Evolutionary conservation across 2,113 vertebrate genomes (phyloP), one percentile per base, ranked within the genome.

Genomic region (Sorex araneus): DNA sequence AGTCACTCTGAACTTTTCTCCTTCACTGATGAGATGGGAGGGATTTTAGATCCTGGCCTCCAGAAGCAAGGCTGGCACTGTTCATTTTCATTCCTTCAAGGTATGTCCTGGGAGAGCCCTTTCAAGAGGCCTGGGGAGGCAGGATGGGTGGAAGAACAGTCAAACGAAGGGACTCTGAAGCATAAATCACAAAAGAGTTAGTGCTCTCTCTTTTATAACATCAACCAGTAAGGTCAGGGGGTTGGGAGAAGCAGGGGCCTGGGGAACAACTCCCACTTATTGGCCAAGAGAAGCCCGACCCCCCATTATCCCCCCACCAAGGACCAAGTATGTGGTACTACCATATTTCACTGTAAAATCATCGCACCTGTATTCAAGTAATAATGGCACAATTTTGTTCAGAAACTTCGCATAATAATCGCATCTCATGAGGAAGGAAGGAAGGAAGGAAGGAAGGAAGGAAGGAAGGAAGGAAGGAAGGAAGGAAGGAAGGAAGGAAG

Each of bases 241-340:
- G 32, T 70, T 6, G 18, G 13, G 4, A 69, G 30, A 2, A 40
- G 34, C 27, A 19, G 28, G 0, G 27, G 25, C 40, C 1, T 60
- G 9, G 32, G 21, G 32, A 7, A 18, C 0, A 0, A 21, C 18
- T 25, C 23, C 40, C 32, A 8, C 3, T 60, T 60, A 12, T 1
- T 57, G 32, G 66, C 40, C 57, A 7, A 36, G 23, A 23, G n/a
- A 64, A 78, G 54, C 6, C 57, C 19, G 23, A 23, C 19, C 57
- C 18, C 19, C 16, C 54, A 57, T 54, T 54, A 54, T 9, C 12
- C 54, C 57, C 18, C 57, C 57, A 60, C 40, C 40, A 60, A 60
- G 47, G 47, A 60, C 57, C 57, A 21, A 60, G 57, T 7, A 60
- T 21, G 21, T 60, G 21, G 21, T 60, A 8, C 18, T 60, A 60